Evolutionary conservation across 92 coral and sea anemone species (phyloP).

Genomic region (Porites rus): DNA sequence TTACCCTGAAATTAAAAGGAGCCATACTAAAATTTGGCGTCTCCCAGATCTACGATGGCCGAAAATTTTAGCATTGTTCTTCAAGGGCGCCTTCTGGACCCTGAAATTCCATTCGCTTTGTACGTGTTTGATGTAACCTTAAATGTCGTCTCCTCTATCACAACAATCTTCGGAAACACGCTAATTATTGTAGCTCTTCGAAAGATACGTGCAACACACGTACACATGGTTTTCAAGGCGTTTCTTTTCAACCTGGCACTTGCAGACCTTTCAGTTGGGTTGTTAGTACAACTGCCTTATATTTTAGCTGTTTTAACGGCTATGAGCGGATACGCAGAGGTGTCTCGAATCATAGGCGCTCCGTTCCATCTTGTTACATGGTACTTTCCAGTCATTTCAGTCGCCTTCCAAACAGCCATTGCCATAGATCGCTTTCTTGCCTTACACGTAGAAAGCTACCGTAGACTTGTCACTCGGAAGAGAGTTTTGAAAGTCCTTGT

Average conservation of each 20-base stretch:
- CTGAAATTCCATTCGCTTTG: slow-evolving; percentile 22
- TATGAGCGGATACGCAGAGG: neutral
- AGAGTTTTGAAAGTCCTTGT: neutral
- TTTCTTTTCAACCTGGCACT: slow-evolving; percentile 17
- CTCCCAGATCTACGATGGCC: neutral
- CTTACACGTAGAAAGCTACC: neutral
- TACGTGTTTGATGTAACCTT: slow-evolving; percentile 11
- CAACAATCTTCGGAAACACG: slow-evolving; percentile 11
- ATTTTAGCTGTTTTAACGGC: slow-evolving; percentile 9
- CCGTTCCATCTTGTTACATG: slow-evolving; percentile 1
- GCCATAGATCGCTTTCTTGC: slow-evolving; percentile 27
- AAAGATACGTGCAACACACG: slow-evolving; percentile 1
- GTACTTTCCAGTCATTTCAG: slow-evolving; percentile 2
- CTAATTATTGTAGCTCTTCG: slow-evolving; percentile 11
- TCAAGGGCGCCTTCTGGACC: neutral
- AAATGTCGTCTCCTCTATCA: slow-evolving; percentile 3
- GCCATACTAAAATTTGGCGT: neutral
- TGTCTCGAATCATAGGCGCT: neutral
- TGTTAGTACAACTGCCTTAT: slow-evolving; percentile 21
- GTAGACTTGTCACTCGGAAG: slow-evolving; percentile 5
- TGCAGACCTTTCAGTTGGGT: slow-evolving; percentile 2
- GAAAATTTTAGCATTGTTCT: slow-evolving; percentile 7
- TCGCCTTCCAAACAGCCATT: slow-evolving; percentile 20
- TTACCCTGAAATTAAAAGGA: no score
- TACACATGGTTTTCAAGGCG: slow-evolving; percentile 17